These are phyloP conservation scores for Salarias fasciatus DNA, from an alignment of 2,797 vertebrate species.

Conservation along the genomic window DNA sequence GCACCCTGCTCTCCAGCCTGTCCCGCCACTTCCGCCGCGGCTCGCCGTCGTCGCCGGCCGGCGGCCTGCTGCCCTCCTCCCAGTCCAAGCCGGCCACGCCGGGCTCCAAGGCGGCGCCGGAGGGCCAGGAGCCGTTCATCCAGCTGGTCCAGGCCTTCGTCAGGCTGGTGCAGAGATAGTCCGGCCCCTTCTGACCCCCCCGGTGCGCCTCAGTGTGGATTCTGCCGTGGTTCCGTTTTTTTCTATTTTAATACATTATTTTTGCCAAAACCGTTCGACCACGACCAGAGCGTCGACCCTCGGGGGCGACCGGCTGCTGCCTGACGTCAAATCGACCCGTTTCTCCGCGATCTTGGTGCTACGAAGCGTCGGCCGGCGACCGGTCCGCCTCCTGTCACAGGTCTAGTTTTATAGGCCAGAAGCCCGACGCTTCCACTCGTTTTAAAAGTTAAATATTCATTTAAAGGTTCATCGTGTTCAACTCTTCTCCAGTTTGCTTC, in stretches of 20 bases:
- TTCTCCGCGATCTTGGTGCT: slow-evolving; percentile 43
- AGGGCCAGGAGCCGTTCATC: slow-evolving; percentile 95
- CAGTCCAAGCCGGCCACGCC: slow-evolving; percentile 86
- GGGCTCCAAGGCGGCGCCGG: slow-evolving; percentile 85
- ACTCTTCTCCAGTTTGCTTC: slow-evolving; percentile 16
- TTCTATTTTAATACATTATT: slow-evolving; percentile 9
- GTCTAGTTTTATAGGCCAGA: slow-evolving; percentile 84
- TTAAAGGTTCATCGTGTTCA: slow-evolving; percentile 18
- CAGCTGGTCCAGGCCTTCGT: slow-evolving; percentile 97
- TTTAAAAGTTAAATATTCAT: slow-evolving; percentile 17
- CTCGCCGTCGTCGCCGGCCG: slow-evolving; percentile 91
- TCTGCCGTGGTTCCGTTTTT: neutral
- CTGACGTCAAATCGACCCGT: neutral
- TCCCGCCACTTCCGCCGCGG: slow-evolving; percentile 94
- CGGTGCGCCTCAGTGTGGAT: too few relatives aligned
- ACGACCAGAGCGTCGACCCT: slow-evolving; percentile 47
- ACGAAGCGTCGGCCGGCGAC: slow-evolving; percentile 39
- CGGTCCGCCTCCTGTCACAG: slow-evolving; percentile 37
- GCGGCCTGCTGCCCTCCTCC: slow-evolving; percentile 85
- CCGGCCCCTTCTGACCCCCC: too few relatives aligned
- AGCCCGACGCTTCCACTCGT: too few relatives aligned
- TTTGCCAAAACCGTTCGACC: slow-evolving; percentile 43
- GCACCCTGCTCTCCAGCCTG: slow-evolving; percentile 92
- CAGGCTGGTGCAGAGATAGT: slow-evolving; percentile 92
- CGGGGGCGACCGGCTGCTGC: too few relatives aligned